Base-by-base conservation (phyloP, 1,140 invertebrate species). In the Aphelenchoides besseyi region DNA sequence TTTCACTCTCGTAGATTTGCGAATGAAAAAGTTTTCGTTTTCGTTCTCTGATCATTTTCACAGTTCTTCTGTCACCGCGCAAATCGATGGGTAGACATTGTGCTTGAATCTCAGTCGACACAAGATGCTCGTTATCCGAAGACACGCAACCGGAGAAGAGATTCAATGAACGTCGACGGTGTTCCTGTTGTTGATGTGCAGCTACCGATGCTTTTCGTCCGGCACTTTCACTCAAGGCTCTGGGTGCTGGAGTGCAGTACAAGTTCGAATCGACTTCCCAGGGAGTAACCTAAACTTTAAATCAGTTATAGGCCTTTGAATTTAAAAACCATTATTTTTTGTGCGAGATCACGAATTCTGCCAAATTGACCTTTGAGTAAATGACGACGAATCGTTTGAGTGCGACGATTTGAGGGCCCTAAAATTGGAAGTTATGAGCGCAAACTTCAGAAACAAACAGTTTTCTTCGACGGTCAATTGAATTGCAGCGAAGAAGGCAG, bases 1-100 rank as follows among this genome's bases (percentile, higher is more conserved):
- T 79, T 77, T 90, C 89, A 32, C 87, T 89, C 72, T 90, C 90
- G 76, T 90, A 90, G 12, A 90, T 87, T 8, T 89, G 87, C 2
- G 88, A 89, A 75, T 90, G 90, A 82, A 90, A 90, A 18, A 90
- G 81, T 79, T 90, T 90, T 63, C 89, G 86, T 82, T 90, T 89
- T 85, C 91, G 88, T 83, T 91, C 88, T 55, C 79, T 72, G 52
- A 86, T 84, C 29, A 87, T 79, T 64, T 86, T 85, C 29, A 75
- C 82, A 48, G 72, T 86, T 82, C 71, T 76, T 80, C 71, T 63
- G 62, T 85, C 79, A 1, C 81, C 76, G 28, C 81, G 35, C 18
- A 84, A 69, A 68, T 84, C 83, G 3, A 80, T 64, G 0, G 84
- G 81, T 16, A 85, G 63, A 63, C 77, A 85, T 57, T 80, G 76